A percentile compares a stretch with the other conserved stretches of the same genome.
Evolutionary conservation across 2,797 vertebrate species (phyloP).

Genomic region (Gobionotothen gibberifrons): DNA sequence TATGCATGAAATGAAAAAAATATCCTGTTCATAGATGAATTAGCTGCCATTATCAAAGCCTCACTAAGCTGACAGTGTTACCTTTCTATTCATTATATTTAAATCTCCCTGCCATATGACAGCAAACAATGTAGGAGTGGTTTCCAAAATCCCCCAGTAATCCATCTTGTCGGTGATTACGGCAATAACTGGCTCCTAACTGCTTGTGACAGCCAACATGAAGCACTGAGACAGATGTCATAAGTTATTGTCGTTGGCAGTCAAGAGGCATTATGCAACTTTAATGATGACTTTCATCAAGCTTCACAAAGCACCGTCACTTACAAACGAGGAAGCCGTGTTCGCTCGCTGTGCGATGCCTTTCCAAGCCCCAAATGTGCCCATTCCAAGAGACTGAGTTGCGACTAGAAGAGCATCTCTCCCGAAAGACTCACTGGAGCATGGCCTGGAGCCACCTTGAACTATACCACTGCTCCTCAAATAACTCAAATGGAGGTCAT

Average conservation of each 20-base stretch:
- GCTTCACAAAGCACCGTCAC: slow-evolving; percentile 59
- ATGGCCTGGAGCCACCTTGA: slow-evolving; percentile 66
- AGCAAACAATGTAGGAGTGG: slow-evolving; percentile 64
- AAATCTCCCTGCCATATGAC: slow-evolving; percentile 57
- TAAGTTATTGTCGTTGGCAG: slow-evolving; percentile 75
- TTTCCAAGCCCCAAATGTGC: slow-evolving; percentile 21
- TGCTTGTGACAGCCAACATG: slow-evolving; percentile 75
- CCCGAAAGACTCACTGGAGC: slow-evolving; percentile 57
- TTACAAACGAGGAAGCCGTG: slow-evolving; percentile 37
- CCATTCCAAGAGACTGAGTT: slow-evolving; percentile 30
- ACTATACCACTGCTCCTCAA: slow-evolving; percentile 62
- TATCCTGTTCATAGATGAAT: slow-evolving; percentile 30
- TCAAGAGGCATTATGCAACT: slow-evolving; percentile 76
- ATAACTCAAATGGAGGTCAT: slow-evolving; percentile 75
- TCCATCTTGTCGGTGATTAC: slow-evolving; percentile 69
- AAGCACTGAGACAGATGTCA: slow-evolving; percentile 76
- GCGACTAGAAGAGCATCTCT: slow-evolving; percentile 46
- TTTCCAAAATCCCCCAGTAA: slow-evolving; percentile 67
- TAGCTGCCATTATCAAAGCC: slow-evolving; percentile 24
- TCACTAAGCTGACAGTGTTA: slow-evolving; percentile 55
- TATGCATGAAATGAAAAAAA: slow-evolving; percentile 24
- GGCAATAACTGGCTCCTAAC: slow-evolving; percentile 64
- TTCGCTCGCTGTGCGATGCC: slow-evolving; percentile 26
- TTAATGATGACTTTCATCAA: slow-evolving; percentile 79
- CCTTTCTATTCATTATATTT: slow-evolving; percentile 59